Conservation (phyloP, 2,113 vertebrate genomes). For the Mormyrus iriodes region DNA sequence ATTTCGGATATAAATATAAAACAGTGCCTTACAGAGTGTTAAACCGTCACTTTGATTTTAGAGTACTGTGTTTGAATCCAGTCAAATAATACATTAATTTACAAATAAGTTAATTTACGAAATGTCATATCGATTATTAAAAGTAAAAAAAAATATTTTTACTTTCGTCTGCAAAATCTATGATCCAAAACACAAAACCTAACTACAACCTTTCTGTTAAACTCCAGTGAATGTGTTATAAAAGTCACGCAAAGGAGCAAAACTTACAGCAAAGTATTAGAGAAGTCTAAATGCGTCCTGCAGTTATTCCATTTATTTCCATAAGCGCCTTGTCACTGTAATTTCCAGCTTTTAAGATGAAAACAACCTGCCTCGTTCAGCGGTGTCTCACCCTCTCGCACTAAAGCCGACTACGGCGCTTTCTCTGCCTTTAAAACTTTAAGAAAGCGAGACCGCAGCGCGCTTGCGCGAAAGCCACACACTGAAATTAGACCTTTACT, state of each 20-base stretch:
- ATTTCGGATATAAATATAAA: not conserved
- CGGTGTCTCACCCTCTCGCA: not conserved
- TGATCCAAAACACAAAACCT: not conserved
- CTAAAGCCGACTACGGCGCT: not conserved
- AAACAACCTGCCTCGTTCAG: not conserved
- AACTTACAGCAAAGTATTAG: slow-evolving; percentile 9
- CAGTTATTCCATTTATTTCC: not conserved
- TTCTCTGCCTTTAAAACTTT: slow-evolving; percentile 5
- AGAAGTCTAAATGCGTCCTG: not conserved
- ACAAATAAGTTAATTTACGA: not conserved
- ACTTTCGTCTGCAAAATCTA: not conserved
- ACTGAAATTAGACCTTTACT: not conserved
- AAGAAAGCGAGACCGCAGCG: not conserved
- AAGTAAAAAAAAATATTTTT: not conserved
- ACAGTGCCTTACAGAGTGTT: not conserved
- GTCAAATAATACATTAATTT: not conserved
- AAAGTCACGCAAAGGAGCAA: not conserved
- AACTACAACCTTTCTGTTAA: not conserved
- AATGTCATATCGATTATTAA: not conserved
- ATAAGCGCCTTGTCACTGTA: not conserved
- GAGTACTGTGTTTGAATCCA: not conserved
- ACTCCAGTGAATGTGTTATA: not conserved
- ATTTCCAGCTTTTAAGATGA: not conserved
- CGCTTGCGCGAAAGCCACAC: slow-evolving; percentile 16
- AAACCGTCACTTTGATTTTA: not conserved